Conservation (phyloP, 2,888 invertebrate genomes). For the Chromoteleia sp. region DNA sequence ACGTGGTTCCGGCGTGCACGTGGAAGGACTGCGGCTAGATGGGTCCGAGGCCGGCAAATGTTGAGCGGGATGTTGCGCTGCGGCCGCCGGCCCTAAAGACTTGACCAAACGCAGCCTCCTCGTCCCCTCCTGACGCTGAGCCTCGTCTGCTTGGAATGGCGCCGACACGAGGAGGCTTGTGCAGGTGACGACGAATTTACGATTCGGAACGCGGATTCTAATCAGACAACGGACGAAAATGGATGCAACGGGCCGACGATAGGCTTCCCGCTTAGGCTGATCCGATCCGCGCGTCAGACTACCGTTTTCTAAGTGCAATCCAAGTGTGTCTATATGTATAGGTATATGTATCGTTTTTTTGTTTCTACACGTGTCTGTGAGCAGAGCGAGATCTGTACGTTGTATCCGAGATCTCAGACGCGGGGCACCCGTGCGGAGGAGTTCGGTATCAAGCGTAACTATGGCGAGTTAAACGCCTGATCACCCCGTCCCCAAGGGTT, state of each 20-base stretch:
- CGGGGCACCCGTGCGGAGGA: constrained; percentile 25
- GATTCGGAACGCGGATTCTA: constrained; percentile 19
- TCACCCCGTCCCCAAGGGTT: constrained; percentile 74
- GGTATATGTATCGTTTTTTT: constrained; percentile 52
- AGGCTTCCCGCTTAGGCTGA: constrained; percentile 24
- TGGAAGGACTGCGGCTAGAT: constrained; percentile 84
- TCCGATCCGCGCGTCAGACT: constrained; percentile 47
- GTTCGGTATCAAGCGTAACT: constrained; percentile 34
- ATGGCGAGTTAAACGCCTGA: constrained; percentile 74
- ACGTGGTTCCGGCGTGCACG: constrained; percentile 73
- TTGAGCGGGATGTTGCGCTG: constrained; percentile 36
- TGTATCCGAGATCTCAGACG: constrained; percentile 45
- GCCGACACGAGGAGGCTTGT: constrained; percentile 51
- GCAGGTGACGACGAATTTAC: constrained; percentile 66
- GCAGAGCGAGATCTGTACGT: constrained; percentile 53
- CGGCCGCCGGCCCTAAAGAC: constrained; percentile 55
- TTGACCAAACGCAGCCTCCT: constrained; percentile 63
- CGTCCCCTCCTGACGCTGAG: constrained; percentile 29
- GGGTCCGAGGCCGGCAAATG: constrained; percentile 26
- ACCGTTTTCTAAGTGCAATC: constrained; percentile 65
- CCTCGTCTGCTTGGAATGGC: constrained; percentile 40
- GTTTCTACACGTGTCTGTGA: constrained; percentile 61
- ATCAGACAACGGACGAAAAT: constrained; percentile 47
- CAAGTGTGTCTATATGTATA: constrained; percentile 60
- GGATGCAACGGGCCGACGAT: constrained; percentile 29